Conservation (phyloP, 1,140 invertebrate species). For the Nebria ingens region DNA sequence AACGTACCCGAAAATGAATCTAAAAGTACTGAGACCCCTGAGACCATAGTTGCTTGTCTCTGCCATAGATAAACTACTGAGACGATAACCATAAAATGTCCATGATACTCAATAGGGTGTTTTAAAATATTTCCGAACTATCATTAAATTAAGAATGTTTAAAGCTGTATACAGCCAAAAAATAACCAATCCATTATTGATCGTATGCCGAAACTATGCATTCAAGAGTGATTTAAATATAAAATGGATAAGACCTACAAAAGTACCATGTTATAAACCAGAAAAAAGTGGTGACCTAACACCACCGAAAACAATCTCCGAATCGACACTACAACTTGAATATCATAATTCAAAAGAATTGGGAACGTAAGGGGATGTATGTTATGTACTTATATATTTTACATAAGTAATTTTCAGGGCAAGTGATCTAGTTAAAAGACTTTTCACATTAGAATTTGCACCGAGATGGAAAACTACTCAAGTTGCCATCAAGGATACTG, state of each 20-base stretch:
- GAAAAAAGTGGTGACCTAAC: constrained; percentile 47
- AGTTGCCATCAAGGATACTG: constrained; percentile 33
- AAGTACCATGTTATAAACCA: constrained; percentile 40
- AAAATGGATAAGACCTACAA: constrained; percentile 49
- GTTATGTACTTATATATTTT: neutral
- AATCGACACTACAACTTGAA: constrained; percentile 27
- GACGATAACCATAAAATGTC: too few relatives aligned
- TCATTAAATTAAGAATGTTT: too few relatives aligned
- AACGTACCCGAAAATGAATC: too few relatives aligned
- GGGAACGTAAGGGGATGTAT: constrained; percentile 35
- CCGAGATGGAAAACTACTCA: constrained; percentile 29
- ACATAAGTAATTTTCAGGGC: constrained; percentile 35
- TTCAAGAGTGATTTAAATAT: constrained; percentile 49
- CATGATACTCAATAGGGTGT: too few relatives aligned
- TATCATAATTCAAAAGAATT: constrained; percentile 42
- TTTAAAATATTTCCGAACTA: too few relatives aligned
- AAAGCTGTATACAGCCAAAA: too few relatives aligned
- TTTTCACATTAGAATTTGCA: constrained; percentile 46
- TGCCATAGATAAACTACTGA: too few relatives aligned
- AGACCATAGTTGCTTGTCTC: too few relatives aligned
- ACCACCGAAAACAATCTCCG: constrained; percentile 33
- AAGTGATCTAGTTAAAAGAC: constrained; percentile 42
- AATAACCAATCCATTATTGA: too few relatives aligned
- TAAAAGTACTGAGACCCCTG: too few relatives aligned
- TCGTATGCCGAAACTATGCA: constrained; percentile 29